These are phyloP conservation scores for Carcina quercana DNA, from an alignment of 2,888 invertebrate species.

Conservation along the genomic window DNA sequence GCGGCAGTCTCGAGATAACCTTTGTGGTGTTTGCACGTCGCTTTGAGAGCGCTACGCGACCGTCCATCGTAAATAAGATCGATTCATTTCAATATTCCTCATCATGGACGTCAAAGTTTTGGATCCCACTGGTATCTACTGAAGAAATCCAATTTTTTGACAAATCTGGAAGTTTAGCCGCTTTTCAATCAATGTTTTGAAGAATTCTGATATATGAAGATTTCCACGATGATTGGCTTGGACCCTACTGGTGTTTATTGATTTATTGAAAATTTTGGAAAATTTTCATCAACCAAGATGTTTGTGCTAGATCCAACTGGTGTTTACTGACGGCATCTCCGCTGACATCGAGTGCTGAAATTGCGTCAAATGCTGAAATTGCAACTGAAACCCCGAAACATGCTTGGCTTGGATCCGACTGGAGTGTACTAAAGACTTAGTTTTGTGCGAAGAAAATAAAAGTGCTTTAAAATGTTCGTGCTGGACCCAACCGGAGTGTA, in stretches of 20 bases:
- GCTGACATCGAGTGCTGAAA: slow-evolving; percentile 8
- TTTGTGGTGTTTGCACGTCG: slow-evolving; percentile 42
- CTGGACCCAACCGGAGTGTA: slow-evolving; percentile 66
- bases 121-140: slow-evolving; percentile 68
- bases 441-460: slow-evolving; percentile 6
- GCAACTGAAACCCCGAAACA: too few species aligned
- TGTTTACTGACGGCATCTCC: slow-evolving; percentile 48
- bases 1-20: slow-evolving; percentile 53
- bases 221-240: slow-evolving; percentile 44
- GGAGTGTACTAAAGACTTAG: slow-evolving; percentile 33
- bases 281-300: slow-evolving; percentile 34
- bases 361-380: too few species aligned
- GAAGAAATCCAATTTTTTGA: slow-evolving; percentile 21
- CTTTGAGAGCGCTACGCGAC: slow-evolving; percentile 30
- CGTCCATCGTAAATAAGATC: slow-evolving; percentile 63
- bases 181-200: slow-evolving; percentile 14
- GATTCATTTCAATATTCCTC: slow-evolving; percentile 33
- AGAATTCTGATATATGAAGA: slow-evolving; percentile 15
- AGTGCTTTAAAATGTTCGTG: slow-evolving; percentile 45
- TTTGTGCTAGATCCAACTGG: slow-evolving; percentile 56
- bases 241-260: slow-evolving; percentile 63
- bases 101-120: slow-evolving; percentile 62
- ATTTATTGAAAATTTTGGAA: slow-evolving; percentile 15
- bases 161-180: slow-evolving; percentile 4
- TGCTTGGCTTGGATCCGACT: slow-evolving; percentile 57